Evolutionary conservation across 2,797 vertebrate species (phyloP).

Genomic region (Aplochiton taeniatus): DNA sequence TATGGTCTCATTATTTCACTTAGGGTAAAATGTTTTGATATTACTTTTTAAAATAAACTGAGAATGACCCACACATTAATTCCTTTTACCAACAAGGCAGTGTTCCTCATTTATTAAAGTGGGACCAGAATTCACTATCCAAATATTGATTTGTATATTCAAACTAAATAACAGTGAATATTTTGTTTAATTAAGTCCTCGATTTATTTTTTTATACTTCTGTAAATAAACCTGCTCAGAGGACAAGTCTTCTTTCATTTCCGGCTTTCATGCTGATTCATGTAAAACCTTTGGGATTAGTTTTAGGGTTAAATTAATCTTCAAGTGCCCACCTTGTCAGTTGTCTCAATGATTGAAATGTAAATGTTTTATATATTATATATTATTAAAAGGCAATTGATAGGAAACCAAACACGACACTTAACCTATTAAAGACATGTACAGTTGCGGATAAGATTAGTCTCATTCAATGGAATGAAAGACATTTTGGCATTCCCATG

Average conservation of each 20-base stretch:
- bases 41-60: not conserved
- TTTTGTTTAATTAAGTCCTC: constrained; percentile 63
- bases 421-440: too few relatives aligned
- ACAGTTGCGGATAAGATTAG: too few relatives aligned
- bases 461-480: too few relatives aligned
- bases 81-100: constrained; percentile 28
- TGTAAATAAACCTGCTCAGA: constrained; percentile 62
- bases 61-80: not conserved
- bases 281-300: constrained; percentile 21
- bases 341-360: too few relatives aligned
- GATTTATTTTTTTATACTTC: constrained; percentile 60
- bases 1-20: too few relatives aligned
- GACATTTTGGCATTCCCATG: too few relatives aligned
- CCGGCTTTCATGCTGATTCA: constrained; percentile 20
- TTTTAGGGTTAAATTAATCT: too few relatives aligned
- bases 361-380: too few relatives aligned
- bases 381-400: too few relatives aligned
- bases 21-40: not conserved
- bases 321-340: too few relatives aligned
- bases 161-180: constrained; percentile 45
- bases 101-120: constrained; percentile 21
- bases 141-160: constrained; percentile 55
- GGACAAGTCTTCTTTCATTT: constrained; percentile 21
- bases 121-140: constrained; percentile 38
- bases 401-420: too few relatives aligned